Evolutionary conservation across 2,797 vertebrate genomes (phyloP), one percentile per base, ranked within the genome.

Genomic region (Ispidina lecontei): DNA sequence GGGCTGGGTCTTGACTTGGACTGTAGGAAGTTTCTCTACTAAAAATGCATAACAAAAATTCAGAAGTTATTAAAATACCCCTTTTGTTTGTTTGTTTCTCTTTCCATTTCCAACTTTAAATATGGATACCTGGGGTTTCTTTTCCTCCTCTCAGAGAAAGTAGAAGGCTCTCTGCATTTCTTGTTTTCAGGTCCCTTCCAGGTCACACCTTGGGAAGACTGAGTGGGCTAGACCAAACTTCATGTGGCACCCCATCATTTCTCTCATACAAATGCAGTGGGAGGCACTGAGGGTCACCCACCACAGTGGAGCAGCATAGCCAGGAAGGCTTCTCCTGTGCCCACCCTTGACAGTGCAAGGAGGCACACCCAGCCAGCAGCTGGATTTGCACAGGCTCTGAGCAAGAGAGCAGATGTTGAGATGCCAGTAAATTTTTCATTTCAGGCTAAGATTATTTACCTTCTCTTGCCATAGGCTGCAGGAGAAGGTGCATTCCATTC

Each of bases 291-390:
- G 51, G 0, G 3, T 52, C 33, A 35, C 33, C 33, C 4, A 5
- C 33, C 4, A 11, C 23, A 11, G 28, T 1, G 1, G 44, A 84
- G 35, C 6, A 75, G 20, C 1, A 0, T 29, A 13, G 37, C 52
- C 43, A 18, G n/a, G 7, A 0, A 1, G n/a, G 12, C 46, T 55
- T 59, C 18, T 70, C 16, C 18, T 44, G 35, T 2, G 1, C 21
- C 19, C 31, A 43, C 14, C 20, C 46, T 65, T 68, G 71, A 20
- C 3, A 67, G 6, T 16, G 35, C 44, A 56, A 81, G 35, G 33
- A 70, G n/a, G 31, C 52, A 12, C 23, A 2, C 12, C 1, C 28
- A 86, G 67, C 33, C 52, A 59, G 71, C 56, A 69, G 77, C 60
- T 76, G 56, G 35, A 8, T 79, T 82, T 75, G n/a, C 1, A 0